These are phyloP conservation scores for Falco concolor DNA, from an alignment of 2,797 vertebrate genomes.

Conservation along the genomic window DNA sequence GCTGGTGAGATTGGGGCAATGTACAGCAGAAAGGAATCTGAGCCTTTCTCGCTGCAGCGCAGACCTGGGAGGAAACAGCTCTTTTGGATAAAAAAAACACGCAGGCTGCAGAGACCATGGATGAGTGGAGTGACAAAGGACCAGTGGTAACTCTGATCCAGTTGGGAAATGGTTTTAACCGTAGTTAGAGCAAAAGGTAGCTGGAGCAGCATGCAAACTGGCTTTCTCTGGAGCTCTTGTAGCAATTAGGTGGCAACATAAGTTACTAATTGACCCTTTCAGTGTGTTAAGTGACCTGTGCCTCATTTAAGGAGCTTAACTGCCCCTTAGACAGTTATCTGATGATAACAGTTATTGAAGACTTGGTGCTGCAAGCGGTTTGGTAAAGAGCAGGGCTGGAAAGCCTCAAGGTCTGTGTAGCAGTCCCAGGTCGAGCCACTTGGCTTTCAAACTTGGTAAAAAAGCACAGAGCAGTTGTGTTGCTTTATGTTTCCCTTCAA, in stretches of 20 bases:
- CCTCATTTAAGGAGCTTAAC: slow-evolving; percentile 43
- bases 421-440: neutral
- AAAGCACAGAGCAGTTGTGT: neutral
- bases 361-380: neutral
- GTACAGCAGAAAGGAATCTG: rapidly evolving
- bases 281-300: slow-evolving; percentile 57
- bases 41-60: neutral
- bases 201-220: neutral
- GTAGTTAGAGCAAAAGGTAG: neutral
- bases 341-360: neutral
- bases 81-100: rapidly evolving
- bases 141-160: neutral
- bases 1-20: neutral
- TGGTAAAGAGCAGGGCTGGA: neutral
- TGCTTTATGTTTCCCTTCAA: neutral
- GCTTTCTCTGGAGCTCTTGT: slow-evolving; percentile 20
- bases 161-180: neutral
- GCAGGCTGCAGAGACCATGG: rapidly evolving
- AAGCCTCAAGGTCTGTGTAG: neutral
- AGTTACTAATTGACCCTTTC: slow-evolving; percentile 61
- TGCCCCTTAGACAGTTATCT: slow-evolving; percentile 7
- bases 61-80: neutral
- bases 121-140: neutral
- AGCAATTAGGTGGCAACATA: slow-evolving; percentile 35
- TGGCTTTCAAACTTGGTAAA: neutral